Evolutionary conservation across 2,113 vertebrate species (phyloP).

Genomic region (Otus sunia): DNA sequence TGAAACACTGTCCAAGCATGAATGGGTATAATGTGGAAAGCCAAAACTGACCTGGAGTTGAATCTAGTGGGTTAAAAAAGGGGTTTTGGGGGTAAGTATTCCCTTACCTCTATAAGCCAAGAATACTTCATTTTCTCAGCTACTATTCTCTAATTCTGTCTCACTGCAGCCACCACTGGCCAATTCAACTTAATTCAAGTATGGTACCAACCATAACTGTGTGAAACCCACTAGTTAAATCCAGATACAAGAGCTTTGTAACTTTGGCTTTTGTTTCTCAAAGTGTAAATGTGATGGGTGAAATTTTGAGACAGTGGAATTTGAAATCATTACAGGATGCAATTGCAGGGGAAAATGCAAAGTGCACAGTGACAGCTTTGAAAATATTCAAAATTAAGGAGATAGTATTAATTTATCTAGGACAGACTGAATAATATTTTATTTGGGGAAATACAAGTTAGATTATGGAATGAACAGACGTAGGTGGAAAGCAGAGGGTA

Average conservation of each 20-base stretch:
- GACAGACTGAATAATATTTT: background rate
- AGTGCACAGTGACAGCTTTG: constrained; percentile 20
- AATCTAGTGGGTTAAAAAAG: background rate
- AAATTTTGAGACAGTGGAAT: constrained; percentile 51
- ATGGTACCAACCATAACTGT: background rate
- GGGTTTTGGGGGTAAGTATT: background rate
- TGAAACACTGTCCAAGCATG: background rate
- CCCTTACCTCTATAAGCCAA: background rate
- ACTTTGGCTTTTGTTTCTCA: constrained; percentile 33
- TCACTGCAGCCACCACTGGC: background rate
- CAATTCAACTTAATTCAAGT: background rate
- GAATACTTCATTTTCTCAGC: background rate
- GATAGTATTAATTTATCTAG: constrained; percentile 18
- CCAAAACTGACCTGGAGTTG: background rate
- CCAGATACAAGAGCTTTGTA: background rate
- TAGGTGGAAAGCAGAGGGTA: background rate
- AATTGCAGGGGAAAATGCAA: constrained; percentile 33
- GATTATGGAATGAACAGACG: background rate
- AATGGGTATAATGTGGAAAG: background rate
- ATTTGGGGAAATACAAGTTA: background rate
- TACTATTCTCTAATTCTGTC: background rate
- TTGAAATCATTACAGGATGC: constrained; percentile 52
- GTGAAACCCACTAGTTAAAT: background rate
- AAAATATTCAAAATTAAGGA: constrained; percentile 51
- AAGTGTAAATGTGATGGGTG: constrained; percentile 40